Conservation (phyloP, 2,113 vertebrate species). For the Ammodytes dubius region DNA sequence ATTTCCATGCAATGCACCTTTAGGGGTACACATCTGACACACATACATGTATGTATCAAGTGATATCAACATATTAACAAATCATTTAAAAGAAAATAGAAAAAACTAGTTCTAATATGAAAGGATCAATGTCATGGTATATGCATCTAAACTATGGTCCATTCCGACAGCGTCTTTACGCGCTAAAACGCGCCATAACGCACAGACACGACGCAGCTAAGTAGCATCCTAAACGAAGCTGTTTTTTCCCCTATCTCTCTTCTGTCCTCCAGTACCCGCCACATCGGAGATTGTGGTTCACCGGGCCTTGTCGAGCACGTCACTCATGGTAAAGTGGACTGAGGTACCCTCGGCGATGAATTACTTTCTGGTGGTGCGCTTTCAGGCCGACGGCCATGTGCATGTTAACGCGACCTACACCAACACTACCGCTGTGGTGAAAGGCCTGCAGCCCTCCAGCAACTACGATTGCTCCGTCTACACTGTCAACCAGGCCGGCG, state of each 20-base stretch:
- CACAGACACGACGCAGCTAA: neutral
- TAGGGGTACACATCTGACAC: neutral
- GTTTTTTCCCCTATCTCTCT: constrained; percentile 4
- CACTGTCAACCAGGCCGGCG: constrained; percentile 78
- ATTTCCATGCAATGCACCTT: neutral
- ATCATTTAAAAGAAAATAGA: neutral
- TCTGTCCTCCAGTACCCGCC: constrained; percentile 68
- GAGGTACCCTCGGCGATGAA: constrained; percentile 56
- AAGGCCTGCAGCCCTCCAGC: constrained; percentile 68
- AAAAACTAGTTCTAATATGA: neutral
- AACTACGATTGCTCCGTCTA: constrained; percentile 78
- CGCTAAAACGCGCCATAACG: neutral
- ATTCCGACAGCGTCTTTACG: neutral
- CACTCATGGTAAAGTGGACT: constrained; percentile 76
- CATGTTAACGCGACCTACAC: constrained; percentile 62
- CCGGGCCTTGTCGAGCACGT: constrained; percentile 71
- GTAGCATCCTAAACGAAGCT: neutral
- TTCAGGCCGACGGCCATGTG: neutral
- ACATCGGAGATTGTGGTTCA: constrained; percentile 72
- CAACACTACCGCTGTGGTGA: constrained; percentile 44
- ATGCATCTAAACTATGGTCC: neutral
- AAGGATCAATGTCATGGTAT: neutral
- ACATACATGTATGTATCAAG: neutral
- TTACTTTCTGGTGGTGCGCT: constrained; percentile 74
- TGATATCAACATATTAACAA: neutral